These are phyloP conservation scores for Jacana jacana DNA, from an alignment of 2,113 vertebrate species.

Conservation along the genomic window DNA sequence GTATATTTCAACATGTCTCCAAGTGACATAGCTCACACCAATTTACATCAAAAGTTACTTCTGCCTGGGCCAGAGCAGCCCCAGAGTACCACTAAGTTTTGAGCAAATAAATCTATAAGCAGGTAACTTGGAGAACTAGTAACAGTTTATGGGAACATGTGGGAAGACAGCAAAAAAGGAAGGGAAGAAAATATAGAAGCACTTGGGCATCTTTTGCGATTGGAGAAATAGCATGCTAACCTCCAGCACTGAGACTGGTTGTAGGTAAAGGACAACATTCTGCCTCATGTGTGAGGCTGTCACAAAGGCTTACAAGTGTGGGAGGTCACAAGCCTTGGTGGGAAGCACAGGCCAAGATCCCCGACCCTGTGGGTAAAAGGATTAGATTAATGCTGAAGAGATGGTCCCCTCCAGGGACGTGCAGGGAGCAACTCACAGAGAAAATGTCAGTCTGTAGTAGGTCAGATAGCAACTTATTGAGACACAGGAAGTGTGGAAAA, in stretches of 20 bases:
- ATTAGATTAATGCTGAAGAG: background rate
- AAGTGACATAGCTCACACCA: background rate
- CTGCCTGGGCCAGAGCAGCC: background rate
- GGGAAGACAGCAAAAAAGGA: background rate
- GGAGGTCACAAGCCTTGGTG: background rate
- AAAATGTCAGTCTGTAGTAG: background rate
- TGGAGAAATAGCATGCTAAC: background rate
- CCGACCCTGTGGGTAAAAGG: rapidly evolving
- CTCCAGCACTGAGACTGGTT: background rate
- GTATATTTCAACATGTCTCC: background rate
- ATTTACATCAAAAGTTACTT: background rate
- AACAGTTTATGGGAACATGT: background rate
- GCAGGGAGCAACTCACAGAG: background rate
- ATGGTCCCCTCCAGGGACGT: background rate
- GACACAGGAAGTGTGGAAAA: background rate
- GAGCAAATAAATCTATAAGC: background rate
- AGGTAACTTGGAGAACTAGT: background rate
- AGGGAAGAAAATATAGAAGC: background rate
- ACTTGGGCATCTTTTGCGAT: background rate
- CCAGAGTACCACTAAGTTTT: background rate
- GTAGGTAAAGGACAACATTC: background rate
- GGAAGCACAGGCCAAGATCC: background rate
- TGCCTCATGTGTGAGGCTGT: background rate
- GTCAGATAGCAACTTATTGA: background rate
- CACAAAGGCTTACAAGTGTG: background rate